Percentiles rank a stretch among this genome's conserved stretches.
Evolutionary conservation across 2,888 invertebrate species (phyloP).

Genomic region (Cacoxenus indagator): DNA sequence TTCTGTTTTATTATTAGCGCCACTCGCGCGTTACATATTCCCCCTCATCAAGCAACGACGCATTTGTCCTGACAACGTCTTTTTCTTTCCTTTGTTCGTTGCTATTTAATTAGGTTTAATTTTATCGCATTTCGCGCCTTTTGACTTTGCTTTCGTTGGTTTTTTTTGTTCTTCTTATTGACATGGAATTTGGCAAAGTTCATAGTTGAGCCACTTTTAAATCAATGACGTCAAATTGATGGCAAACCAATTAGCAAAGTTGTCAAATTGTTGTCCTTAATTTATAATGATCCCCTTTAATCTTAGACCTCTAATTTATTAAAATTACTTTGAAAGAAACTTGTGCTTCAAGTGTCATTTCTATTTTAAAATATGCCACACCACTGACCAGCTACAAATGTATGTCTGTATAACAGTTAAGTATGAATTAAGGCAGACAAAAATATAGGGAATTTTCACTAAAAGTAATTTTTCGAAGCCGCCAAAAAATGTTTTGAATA

Average conservation of each 20-base stretch:
- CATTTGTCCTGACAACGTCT: not conserved
- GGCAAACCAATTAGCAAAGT: no score
- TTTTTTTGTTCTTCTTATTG: no score
- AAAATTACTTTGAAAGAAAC: not conserved
- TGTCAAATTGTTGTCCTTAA: no score
- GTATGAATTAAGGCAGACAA: not conserved
- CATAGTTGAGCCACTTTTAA: no score
- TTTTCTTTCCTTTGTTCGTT: not conserved
- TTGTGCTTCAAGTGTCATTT: not conserved
- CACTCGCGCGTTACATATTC: not conserved
- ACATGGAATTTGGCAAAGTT: no score
- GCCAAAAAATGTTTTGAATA: not conserved
- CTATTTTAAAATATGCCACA: not conserved
- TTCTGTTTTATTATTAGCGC: conserved; percentile 27
- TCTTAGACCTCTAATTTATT: conserved; percentile 3
- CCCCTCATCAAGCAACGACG: not conserved
- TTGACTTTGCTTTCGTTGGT: no score
- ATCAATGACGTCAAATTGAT: no score
- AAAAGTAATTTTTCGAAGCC: conserved; percentile 8
- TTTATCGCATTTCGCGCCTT: not conserved
- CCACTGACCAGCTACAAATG: no score
- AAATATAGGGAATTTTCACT: conserved; percentile 19
- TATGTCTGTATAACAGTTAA: conserved; percentile 57
- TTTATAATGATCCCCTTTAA: no score
- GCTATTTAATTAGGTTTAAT: conserved; percentile 6